Base-by-base conservation (phyloP, 1,140 invertebrate genomes). In the Micrasema longulum region DNA sequence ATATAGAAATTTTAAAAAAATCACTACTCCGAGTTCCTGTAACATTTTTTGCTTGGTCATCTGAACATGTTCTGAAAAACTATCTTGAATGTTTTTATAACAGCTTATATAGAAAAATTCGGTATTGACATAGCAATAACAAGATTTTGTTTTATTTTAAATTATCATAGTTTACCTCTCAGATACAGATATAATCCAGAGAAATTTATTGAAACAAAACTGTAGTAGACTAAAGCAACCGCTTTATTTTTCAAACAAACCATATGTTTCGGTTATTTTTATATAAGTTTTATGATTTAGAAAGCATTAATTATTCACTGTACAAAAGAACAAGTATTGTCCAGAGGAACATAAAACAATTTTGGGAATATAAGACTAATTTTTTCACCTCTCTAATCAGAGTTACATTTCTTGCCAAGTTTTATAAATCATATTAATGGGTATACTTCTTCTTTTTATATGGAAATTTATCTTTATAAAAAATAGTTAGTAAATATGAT, bases 291-390 rank as follows among this genome's bases (percentile, higher is more conserved):
- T 38, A 7, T 38, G 36, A 38, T 12, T 38, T 38, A 38, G 36
- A 38, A 38, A 38, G 36, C 36, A 38, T 38, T 38, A 7, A 38
- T 38, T 38, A 38, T 38, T 38, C 36, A 38, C 36, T 38, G 36
- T 38, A 38, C 36, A 38, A 12, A 12, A 12, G 36, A 38, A 38
- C 36, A 38, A 38, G 36, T 38, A 38, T n/a, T n/a, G n/a, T n/a
- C n/a, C n/a, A n/a, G n/a, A n/a, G n/a, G n/a, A n/a, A n/a, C n/a
- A n/a, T n/a, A n/a, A n/a, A n/a, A n/a, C n/a, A n/a, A n/a, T n/a
- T n/a, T n/a, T n/a, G n/a, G n/a, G n/a, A n/a, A n/a, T n/a, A n/a
- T n/a, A n/a, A n/a, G n/a, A n/a, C n/a, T n/a, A n/a, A n/a, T n/a
- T n/a, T n/a, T n/a, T n/a, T n/a, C n/a, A n/a, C n/a, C n/a, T n/a